These are phyloP conservation scores for Agrochola litura DNA, from an alignment of 2,888 invertebrate species.

Conservation along the genomic window DNA sequence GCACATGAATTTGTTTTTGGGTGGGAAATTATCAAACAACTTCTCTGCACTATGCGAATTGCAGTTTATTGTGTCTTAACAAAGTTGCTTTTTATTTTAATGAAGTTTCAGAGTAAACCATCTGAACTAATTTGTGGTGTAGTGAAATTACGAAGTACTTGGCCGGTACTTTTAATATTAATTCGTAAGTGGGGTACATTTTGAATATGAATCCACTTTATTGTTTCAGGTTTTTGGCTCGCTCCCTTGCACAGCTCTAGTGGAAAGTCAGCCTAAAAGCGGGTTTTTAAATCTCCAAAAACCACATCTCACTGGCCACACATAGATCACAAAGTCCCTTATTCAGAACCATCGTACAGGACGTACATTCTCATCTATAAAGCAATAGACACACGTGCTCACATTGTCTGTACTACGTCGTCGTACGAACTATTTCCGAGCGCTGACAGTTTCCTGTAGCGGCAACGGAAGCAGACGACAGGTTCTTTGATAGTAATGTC, in stretches of 20 bases:
- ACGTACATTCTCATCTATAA: not conserved
- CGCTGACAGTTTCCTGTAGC: constrained; percentile 41
- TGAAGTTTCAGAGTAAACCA: too few relatives aligned
- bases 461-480: constrained; percentile 47
- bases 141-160: too few relatives aligned
- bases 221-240: not conserved
- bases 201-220: not conserved
- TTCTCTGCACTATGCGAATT: too few relatives aligned
- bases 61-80: too few relatives aligned
- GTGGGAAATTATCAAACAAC: too few relatives aligned
- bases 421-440: constrained; percentile 40
- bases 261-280: not conserved
- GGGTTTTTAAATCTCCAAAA: not conserved
- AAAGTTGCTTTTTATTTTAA: too few relatives aligned
- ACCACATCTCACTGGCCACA: not conserved
- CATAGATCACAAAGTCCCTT: not conserved
- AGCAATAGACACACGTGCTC: constrained; percentile 15
- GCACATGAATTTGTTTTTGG: too few relatives aligned
- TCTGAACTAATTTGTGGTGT: too few relatives aligned
- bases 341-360: not conserved
- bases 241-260: not conserved
- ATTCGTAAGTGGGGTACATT: too few relatives aligned
- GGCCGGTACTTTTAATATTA: too few relatives aligned
- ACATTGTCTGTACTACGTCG: constrained; percentile 7
- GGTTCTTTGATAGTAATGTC: constrained; percentile 47